Conservation (phyloP, 2,797 vertebrate species). For the Argya squamiceps region DNA sequence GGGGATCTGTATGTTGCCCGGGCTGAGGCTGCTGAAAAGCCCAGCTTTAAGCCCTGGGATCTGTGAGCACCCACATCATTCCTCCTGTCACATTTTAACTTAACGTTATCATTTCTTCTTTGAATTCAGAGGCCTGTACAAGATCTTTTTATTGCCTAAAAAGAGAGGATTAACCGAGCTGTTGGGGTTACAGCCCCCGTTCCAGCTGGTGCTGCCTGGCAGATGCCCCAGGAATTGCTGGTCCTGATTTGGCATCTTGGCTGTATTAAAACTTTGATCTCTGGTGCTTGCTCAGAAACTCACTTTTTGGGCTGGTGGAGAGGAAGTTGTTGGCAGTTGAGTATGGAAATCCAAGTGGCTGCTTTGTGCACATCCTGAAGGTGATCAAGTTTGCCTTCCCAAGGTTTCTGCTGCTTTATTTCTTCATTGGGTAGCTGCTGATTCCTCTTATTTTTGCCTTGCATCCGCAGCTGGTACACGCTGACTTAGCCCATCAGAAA, state of each 20-base stretch:
- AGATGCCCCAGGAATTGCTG: accelerated
- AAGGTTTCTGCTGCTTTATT: background rate
- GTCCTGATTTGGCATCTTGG: background rate
- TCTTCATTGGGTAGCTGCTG: background rate
- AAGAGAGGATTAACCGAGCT: background rate
- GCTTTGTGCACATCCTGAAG: background rate
- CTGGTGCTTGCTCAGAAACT: background rate
- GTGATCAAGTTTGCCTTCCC: background rate
- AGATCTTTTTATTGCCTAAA: background rate
- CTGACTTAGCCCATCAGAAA: background rate
- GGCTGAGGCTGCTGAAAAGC: background rate
- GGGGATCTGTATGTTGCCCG: accelerated
- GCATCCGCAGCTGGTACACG: accelerated
- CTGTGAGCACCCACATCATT: background rate
- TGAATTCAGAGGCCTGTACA: background rate
- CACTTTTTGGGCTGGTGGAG: background rate
- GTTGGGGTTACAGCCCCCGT: background rate
- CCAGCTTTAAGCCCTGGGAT: background rate
- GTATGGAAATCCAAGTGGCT: background rate
- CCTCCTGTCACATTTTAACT: background rate
- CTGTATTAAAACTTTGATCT: background rate
- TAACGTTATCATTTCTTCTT: background rate
- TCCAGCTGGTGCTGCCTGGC: background rate
- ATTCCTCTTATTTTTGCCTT: background rate
- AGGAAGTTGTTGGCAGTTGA: background rate